A percentile compares a stretch with the other conserved stretches of the same genome.
These are phyloP conservation scores for Drosophila maculinotata DNA, from an alignment of 2,888 invertebrate species.

Conservation along the genomic window DNA sequence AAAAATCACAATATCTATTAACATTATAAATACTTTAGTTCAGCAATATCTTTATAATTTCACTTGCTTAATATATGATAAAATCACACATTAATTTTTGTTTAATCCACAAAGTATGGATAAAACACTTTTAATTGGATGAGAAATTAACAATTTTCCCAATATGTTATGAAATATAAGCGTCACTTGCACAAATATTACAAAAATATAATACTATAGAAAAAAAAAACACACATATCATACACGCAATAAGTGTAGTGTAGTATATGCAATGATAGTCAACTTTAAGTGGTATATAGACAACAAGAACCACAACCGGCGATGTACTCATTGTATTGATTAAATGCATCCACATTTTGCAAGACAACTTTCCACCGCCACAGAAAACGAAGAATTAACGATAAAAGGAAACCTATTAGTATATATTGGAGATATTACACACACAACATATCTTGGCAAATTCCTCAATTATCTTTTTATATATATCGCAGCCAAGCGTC, in stretches of 20 bases:
- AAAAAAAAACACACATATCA: not conserved
- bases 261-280: too few relatives aligned
- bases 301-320: too few relatives aligned
- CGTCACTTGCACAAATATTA: too few relatives aligned
- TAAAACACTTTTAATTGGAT: not conserved
- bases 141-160: not conserved
- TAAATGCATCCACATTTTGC: not conserved
- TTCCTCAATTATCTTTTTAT: not conserved
- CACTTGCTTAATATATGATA: not conserved
- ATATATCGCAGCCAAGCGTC: not conserved
- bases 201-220: not conserved
- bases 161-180: not conserved
- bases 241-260: too few relatives aligned
- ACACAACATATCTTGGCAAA: too few relatives aligned
- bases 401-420: not conserved
- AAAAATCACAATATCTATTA: not conserved
- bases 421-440: too few relatives aligned
- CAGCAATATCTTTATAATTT: not conserved
- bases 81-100: not conserved
- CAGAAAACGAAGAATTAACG: not conserved
- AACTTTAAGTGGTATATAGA: not conserved
- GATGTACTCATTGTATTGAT: not conserved
- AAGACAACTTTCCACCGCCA: not conserved
- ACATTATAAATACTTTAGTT: constrained; percentile 3
- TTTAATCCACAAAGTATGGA: not conserved